Base-by-base conservation (phyloP, 2,888 invertebrate genomes). In the Luperina nickerlii region DNA sequence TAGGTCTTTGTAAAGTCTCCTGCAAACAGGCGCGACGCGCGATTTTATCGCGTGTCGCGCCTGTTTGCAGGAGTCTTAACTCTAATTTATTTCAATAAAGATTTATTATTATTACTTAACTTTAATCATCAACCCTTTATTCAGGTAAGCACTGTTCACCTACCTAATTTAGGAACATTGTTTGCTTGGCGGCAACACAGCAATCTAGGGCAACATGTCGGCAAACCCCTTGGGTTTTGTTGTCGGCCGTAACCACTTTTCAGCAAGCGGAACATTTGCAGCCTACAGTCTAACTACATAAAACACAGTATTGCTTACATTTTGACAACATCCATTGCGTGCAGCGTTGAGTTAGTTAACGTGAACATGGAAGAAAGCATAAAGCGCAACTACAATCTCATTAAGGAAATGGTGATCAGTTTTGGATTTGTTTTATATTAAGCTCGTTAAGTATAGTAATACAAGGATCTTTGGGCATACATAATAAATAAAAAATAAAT, bases 181-280 rank as follows among this genome's bases (percentile, higher is more conserved):
- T 18, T 18, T 32, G 32, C 18, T 32, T 18, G 45, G 18, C 32
- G 32, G 18, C n/a, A 60, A 73, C 38, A 54, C 32, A 60, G 45
- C 18, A 60, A 76, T 73, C 74, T 76, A 60, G 45, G 74, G 18
- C 76, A 76, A 60, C 74, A 32, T 60, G 45, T 76, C 32, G 60
- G 32, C 20, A n/a, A 72, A 18, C 57, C 74, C n/a, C 60, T 24
- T 24, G 75, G 74, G 75, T 18, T 60, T 60, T 45, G 75, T 48
- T 42, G 27, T 27, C 42, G 42, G 24, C 18, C 4, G 11, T 20
- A 57, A 75, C 74, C n/a, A 76, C 73, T 73, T 73, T 32, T 32
- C 32, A n/a, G 32, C 45, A 73, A 72, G 60, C 60, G 45, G 45
- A 73, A 48, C 74, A 76, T 60, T 48, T 32, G 45, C 69, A 27